Evolutionary conservation across 2,888 invertebrate genomes (phyloP), one percentile per base, ranked within the genome.

Genomic region (Rotaria macrura): DNA sequence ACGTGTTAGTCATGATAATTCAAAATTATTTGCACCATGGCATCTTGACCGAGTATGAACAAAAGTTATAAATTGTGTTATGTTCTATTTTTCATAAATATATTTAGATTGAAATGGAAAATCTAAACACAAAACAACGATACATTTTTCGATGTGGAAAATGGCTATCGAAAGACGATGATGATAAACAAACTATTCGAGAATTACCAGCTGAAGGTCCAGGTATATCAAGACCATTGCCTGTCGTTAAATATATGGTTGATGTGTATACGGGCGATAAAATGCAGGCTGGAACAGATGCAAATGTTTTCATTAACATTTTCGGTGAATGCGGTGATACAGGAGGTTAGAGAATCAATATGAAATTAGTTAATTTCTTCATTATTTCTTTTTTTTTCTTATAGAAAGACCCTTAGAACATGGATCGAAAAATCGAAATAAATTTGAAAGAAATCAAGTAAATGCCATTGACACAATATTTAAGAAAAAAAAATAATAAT

Each of bases 101-200:
- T 52, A 52, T n/a, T 65, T 87, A 91, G 90, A 87, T 91, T 87
- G 90, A 90, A 87, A 88, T 90, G 88, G 90, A 90, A 87, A 89
- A 89, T 85, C 88, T 89, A 88, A 86, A 86, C 14, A 89, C 89
- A 5, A 89, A 89, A 85, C 89, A 90, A 86, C 88, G 88, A 43
- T 91, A 89, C 87, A 79, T 85, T 38, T 91, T 90, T 87, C 85
- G 85, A 9, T 91, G 91, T 88, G 88, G 88, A 20, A 87, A 90
- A 47, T 91, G 91, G 91, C 87, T 91, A 87, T 90, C 91, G 0
- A 88, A 88, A 9, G 89, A 89, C 87, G 91, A 91, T 87, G 91
- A 90, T 86, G 91, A 91, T 86, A 87, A 88, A n/a, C 87, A 89
- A 47, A 89, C 89, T 34, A 88, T 91, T 5, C 87, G 91, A 85